These are phyloP conservation scores for Sebastes kiyomatsui DNA, from an alignment of 2,797 vertebrate species.

Conservation along the genomic window DNA sequence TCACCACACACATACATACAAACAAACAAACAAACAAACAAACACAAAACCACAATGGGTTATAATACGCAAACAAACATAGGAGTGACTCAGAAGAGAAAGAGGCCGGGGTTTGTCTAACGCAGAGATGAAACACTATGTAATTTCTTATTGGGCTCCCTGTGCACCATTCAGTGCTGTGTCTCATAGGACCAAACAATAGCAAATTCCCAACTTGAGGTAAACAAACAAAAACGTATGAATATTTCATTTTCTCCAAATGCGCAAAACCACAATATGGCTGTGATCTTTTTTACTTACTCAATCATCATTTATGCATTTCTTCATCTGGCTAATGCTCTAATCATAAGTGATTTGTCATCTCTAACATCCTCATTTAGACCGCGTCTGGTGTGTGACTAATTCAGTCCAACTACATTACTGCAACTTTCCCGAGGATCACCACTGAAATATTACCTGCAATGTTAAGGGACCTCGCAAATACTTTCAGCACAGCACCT, in stretches of 20 bases:
- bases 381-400: constrained; percentile 62
- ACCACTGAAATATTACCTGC: constrained; percentile 60
- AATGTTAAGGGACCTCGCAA: constrained; percentile 53
- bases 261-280: constrained; percentile 58
- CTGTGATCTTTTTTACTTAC: constrained; percentile 56
- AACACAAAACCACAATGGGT: constrained; percentile 36
- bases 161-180: constrained; percentile 31
- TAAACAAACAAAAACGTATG: constrained; percentile 70
- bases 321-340: constrained; percentile 77
- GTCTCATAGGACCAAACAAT: constrained; percentile 54
- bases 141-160: constrained; percentile 45
- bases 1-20: neutral
- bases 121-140: constrained; percentile 40
- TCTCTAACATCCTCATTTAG: constrained; percentile 69
- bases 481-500: constrained; percentile 62
- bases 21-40: constrained; percentile 15
- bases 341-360: constrained; percentile 79
- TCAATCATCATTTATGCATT: constrained; percentile 78
- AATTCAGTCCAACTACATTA: constrained; percentile 58
- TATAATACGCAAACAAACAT: constrained; percentile 51
- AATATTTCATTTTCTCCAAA: constrained; percentile 70
- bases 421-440: constrained; percentile 53
- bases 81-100: constrained; percentile 40
- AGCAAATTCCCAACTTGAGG: constrained; percentile 53
- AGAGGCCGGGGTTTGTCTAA: constrained; percentile 42